Conservation (phyloP, 1,140 invertebrate species). For the Probaryconus sp. region DNA sequence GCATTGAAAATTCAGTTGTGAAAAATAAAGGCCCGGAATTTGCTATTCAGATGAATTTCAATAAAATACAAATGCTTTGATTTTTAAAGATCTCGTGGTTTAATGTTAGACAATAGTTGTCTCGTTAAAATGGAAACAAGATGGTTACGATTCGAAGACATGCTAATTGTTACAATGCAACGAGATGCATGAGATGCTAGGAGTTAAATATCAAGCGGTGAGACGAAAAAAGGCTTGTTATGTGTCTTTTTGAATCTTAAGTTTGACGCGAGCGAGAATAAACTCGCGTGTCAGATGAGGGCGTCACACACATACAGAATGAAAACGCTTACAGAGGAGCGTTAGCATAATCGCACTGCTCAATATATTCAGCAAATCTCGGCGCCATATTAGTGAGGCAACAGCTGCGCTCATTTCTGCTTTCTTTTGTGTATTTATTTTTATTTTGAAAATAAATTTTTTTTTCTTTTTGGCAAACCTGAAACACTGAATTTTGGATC, state of each 20-base stretch:
- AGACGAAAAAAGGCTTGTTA: conserved; percentile 19
- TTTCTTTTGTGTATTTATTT: neutral
- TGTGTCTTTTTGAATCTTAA: conserved; percentile 34
- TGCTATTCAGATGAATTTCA: too few relatives aligned
- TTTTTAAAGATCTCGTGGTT: too few relatives aligned
- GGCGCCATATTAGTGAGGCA: conserved; percentile 35
- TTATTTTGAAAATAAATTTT: too few relatives aligned
- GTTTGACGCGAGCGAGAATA: conserved; percentile 49
- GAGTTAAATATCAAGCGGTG: conserved; percentile 13
- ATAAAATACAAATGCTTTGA: too few relatives aligned
- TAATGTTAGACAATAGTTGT: too few relatives aligned
- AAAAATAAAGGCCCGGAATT: too few relatives aligned
- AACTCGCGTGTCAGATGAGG: conserved; percentile 48
- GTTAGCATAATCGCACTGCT: conserved; percentile 39
- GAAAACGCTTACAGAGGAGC: conserved; percentile 30
- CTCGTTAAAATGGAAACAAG: too few relatives aligned
- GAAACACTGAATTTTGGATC: too few relatives aligned
- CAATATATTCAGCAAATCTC: conserved; percentile 43
- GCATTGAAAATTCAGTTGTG: too few relatives aligned
- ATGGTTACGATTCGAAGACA: too few relatives aligned
- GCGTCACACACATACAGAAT: conserved; percentile 33
- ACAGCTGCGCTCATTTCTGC: conserved; percentile 29
- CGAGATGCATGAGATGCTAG: conserved; percentile 14
- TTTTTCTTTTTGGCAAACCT: too few relatives aligned
- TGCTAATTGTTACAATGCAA: conserved; percentile 22